A percentile compares a stretch with the other conserved stretches of the same genome.
These are phyloP conservation scores for Scolopax mira DNA, from an alignment of 2,113 vertebrate genomes.

Conservation along the genomic window DNA sequence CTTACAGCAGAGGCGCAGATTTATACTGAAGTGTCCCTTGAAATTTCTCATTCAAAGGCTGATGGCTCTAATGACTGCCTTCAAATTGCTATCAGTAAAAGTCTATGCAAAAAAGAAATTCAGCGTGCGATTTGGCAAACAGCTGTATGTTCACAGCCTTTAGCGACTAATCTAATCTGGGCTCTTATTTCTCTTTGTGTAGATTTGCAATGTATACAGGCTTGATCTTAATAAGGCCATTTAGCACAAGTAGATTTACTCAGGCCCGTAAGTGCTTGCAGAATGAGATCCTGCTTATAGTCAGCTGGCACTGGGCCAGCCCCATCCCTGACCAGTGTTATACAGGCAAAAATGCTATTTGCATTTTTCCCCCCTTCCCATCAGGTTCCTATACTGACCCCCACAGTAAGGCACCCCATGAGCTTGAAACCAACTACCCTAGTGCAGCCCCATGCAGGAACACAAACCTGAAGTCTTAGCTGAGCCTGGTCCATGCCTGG, in stretches of 20 bases:
- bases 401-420: neutral
- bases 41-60: conserved; percentile 56
- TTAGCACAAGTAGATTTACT: conserved; percentile 11
- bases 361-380: neutral
- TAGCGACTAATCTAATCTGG: conserved; percentile 21
- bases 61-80: conserved; percentile 45
- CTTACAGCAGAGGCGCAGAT: conserved; percentile 9
- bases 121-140: conserved; percentile 13
- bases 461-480: neutral
- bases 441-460: neutral
- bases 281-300: neutral
- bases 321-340: neutral
- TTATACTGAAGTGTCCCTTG: conserved; percentile 48
- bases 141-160: neutral
- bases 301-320: neutral
- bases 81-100: conserved; percentile 31
- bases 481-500: accelerated
- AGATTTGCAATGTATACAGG: neutral
- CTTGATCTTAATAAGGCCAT: conserved; percentile 12
- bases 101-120: conserved; percentile 9
- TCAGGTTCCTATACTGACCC: neutral
- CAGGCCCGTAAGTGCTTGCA: neutral
- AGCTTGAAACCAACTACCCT: neutral
- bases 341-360: neutral
- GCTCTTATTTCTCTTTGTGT: conserved; percentile 32